Percentiles rank a stretch among this genome's conserved stretches.
These are phyloP conservation scores for Macaria notata DNA, from an alignment of 2,888 invertebrate genomes.

Conservation along the genomic window DNA sequence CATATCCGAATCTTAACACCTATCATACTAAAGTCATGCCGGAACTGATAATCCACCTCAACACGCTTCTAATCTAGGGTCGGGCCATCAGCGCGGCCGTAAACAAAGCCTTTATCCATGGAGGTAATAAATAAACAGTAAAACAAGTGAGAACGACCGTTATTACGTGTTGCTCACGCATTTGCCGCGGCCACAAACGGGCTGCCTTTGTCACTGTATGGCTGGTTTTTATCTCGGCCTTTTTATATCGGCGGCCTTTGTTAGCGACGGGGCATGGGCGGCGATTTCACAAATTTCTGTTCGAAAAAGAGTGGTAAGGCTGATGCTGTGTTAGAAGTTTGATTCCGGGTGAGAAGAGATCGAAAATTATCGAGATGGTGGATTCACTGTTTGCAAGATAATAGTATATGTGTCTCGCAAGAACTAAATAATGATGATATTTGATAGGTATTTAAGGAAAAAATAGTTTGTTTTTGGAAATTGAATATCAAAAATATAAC, in stretches of 20 bases:
- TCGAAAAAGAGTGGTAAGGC: slow-evolving; percentile 43
- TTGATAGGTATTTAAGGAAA: too few species aligned
- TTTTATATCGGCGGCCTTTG: slow-evolving; percentile 45
- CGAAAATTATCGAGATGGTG: too few species aligned
- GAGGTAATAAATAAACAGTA: slow-evolving; percentile 36
- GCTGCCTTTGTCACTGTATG: slow-evolving; percentile 39
- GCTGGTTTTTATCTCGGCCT: slow-evolving; percentile 37
- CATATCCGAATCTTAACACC: too few species aligned
- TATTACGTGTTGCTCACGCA: slow-evolving; percentile 48
- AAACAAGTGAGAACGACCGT: slow-evolving; percentile 34
- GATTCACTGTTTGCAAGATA: too few species aligned
- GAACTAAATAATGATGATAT: too few species aligned
- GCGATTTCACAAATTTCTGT: slow-evolving; percentile 54
- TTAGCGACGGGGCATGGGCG: slow-evolving; percentile 40
- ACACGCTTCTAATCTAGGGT: too few species aligned
- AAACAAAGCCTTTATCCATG: slow-evolving; percentile 30
- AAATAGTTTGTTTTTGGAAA: too few species aligned
- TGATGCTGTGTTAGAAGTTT: slow-evolving; percentile 3
- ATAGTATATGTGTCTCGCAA: too few species aligned
- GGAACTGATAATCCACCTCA: too few species aligned
- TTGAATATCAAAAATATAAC: too few species aligned
- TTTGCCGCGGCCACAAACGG: slow-evolving; percentile 34
- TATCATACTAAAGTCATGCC: too few species aligned
- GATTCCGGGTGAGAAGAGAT: too few species aligned
- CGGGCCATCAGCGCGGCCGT: neutral